phyloP scores from a whole-genome alignment of 1,140 invertebrate species.

The Eufriesea mexicana region DNA sequence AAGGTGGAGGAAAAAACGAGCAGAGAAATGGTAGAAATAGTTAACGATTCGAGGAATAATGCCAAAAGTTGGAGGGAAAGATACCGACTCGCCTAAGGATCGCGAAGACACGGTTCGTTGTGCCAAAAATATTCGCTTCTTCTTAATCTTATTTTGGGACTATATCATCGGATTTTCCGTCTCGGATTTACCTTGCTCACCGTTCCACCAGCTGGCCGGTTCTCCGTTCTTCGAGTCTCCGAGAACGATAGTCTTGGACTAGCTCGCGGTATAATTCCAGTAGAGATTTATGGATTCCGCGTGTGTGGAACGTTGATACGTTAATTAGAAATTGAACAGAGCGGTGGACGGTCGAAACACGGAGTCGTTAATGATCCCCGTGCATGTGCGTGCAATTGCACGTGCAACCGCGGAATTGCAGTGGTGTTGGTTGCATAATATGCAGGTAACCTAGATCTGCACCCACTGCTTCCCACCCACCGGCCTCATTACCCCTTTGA shows the following conservation, averaged over 20 bases:
- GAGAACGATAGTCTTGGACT: too few relatives aligned
- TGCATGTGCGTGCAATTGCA: constrained; percentile 46
- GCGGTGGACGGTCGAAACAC: constrained; percentile 12
- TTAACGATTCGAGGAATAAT: not conserved
- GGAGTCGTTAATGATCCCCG: constrained; percentile 34
- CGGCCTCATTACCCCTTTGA: constrained; percentile 76
- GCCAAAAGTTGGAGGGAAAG: constrained; percentile 11
- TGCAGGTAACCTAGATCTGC: constrained; percentile 79
- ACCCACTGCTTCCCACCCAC: constrained; percentile 74
- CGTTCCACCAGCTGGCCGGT: not conserved
- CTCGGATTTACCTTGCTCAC: not conserved
- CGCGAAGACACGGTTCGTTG: not conserved
- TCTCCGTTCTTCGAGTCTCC: too few relatives aligned
- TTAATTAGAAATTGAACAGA: constrained; percentile 22
- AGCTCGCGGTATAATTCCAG: not conserved
- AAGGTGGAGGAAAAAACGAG: not conserved
- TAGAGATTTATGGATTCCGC: not conserved
- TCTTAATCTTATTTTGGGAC: constrained; percentile 12
- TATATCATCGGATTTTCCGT: not conserved
- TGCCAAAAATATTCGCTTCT: constrained; percentile 31
- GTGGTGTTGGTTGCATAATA: constrained; percentile 79
- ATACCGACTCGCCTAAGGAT: not conserved
- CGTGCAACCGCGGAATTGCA: constrained; percentile 64
- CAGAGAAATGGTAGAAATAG: not conserved
- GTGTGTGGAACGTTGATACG: not conserved